phyloP scores from a whole-genome alignment of 2,888 invertebrate genomes.

The Erynnis tages region DNA sequence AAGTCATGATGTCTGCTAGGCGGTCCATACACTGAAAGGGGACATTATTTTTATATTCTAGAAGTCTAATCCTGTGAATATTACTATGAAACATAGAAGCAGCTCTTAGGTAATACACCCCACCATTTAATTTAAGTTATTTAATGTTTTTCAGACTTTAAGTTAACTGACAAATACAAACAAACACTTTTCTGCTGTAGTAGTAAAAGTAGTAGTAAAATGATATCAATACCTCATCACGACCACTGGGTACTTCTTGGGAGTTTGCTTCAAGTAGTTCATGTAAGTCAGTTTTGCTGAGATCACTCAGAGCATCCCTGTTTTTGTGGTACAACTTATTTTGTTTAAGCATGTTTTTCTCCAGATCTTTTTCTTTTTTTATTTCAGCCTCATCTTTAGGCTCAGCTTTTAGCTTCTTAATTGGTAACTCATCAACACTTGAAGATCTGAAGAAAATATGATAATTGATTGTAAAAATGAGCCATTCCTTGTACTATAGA shows the following conservation, averaged over 20 bases:
- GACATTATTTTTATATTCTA: constrained; percentile 29
- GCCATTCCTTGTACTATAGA: not conserved
- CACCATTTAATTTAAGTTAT: too few relatives aligned
- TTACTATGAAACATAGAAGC: too few relatives aligned
- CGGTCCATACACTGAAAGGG: constrained; percentile 85
- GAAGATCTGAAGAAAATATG: constrained; percentile 44
- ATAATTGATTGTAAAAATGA: not conserved
- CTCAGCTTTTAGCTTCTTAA: constrained; percentile 87
- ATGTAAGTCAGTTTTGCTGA: constrained; percentile 65
- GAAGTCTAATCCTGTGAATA: too few relatives aligned
- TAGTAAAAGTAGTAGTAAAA: too few relatives aligned
- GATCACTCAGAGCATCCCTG: constrained; percentile 54
- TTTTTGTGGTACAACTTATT: constrained; percentile 80
- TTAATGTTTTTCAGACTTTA: too few relatives aligned
- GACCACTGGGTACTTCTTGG: constrained; percentile 85
- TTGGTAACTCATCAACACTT: constrained; percentile 78
- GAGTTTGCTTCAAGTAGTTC: constrained; percentile 86
- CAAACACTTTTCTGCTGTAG: not conserved
- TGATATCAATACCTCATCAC: constrained; percentile 79
- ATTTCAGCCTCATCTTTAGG: constrained; percentile 77
- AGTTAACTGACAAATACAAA: too few relatives aligned
- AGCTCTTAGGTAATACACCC: too few relatives aligned
- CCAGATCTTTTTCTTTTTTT: constrained; percentile 74
- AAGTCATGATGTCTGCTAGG: constrained; percentile 92
- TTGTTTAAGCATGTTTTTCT: constrained; percentile 86